These are phyloP conservation scores for Hyperoplus lanceolatus DNA, from an alignment of 2,797 vertebrate species.

Conservation along the genomic window DNA sequence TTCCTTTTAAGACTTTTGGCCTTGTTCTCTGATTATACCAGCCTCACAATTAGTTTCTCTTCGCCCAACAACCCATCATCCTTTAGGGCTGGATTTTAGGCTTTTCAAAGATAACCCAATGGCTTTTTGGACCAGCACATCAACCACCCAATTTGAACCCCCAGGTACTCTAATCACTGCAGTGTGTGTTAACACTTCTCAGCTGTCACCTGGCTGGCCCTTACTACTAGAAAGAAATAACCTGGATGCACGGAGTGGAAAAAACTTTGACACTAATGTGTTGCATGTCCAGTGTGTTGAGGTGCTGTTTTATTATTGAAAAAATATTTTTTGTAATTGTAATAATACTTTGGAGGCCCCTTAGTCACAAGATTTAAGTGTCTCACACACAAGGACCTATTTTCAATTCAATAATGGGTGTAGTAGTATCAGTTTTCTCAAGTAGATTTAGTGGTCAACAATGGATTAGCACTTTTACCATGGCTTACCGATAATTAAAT, in stretches of 20 bases:
- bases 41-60: constrained; percentile 80
- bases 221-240: constrained; percentile 81
- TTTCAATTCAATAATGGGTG: neutral
- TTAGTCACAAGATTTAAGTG: neutral
- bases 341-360: neutral
- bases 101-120: constrained; percentile 99
- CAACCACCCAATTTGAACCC: constrained; percentile 91
- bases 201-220: constrained; percentile 79
- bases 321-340: neutral
- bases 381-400: neutral
- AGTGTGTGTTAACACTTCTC: constrained; percentile 86
- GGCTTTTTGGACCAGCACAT: constrained; percentile 97
- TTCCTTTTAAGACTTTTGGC: constrained; percentile 40
- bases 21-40: constrained; percentile 61
- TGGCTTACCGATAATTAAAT: neutral
- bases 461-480: neutral
- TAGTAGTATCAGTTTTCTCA: neutral
- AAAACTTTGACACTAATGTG: constrained; percentile 62
- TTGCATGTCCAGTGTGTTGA: constrained; percentile 82
- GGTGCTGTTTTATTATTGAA: constrained; percentile 37
- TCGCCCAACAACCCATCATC: constrained; percentile 86
- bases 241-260: constrained; percentile 84
- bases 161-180: constrained; percentile 93
- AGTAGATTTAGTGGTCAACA: neutral
- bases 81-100: constrained; percentile 99